Conservation (phyloP, 2,797 vertebrate species). For the Petrocephalus sullivani region DNA sequence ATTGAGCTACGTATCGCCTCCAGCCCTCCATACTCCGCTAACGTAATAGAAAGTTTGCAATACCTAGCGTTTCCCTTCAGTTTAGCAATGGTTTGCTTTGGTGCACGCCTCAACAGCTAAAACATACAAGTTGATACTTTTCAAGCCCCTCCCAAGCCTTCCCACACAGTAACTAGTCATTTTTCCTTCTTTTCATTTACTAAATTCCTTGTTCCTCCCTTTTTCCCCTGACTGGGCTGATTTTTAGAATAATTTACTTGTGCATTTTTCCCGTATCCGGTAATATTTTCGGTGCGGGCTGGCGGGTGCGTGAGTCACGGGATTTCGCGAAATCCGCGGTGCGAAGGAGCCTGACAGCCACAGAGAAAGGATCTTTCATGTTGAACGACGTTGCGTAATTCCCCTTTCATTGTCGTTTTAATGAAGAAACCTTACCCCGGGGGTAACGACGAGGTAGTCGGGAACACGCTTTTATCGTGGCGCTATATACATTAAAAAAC, state of each 20-base stretch:
- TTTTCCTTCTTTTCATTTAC: conserved; percentile 26
- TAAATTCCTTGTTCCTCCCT: conserved; percentile 29
- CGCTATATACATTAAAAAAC: neutral
- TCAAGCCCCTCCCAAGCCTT: conserved; percentile 73
- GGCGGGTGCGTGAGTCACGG: conserved; percentile 26
- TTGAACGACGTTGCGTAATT: conserved; percentile 28
- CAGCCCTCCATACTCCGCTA: neutral
- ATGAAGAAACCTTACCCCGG: conserved; percentile 20
- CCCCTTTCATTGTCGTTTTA: conserved; percentile 16
- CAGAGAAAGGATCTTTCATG: conserved; percentile 23
- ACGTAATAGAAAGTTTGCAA: conserved; percentile 15
- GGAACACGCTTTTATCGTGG: neutral
- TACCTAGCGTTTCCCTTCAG: conserved; percentile 34
- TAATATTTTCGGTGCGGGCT: conserved; percentile 24
- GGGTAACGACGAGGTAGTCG: conserved; percentile 9
- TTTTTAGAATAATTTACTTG: conserved; percentile 14
- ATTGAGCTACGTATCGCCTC: conserved; percentile 25
- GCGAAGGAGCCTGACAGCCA: conserved; percentile 16
- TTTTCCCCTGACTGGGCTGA: conserved; percentile 1
- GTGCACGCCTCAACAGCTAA: conserved; percentile 64
- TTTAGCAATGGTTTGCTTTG: conserved; percentile 47
- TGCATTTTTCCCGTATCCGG: conserved; percentile 25
- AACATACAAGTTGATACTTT: conserved; percentile 61
- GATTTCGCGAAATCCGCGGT: conserved; percentile 19
- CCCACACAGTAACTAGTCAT: conserved; percentile 47